Evolutionary conservation across 1,140 invertebrate genomes (phyloP).

Genomic region (Amyelois transitella): DNA sequence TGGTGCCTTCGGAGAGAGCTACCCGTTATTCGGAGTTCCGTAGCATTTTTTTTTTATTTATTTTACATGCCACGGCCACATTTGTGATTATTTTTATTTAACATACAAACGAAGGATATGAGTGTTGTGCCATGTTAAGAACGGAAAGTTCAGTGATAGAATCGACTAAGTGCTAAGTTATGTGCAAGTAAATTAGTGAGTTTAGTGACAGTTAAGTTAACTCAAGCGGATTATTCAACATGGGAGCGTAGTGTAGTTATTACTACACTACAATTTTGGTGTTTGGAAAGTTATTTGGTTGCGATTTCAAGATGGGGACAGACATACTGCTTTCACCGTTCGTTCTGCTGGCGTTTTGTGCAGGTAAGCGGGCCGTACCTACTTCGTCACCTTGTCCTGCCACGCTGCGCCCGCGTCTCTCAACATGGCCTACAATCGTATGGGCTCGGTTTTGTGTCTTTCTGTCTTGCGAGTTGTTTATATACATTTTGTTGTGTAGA

Average conservation of each 20-base stretch:
- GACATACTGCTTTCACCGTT: conserved; percentile 62
- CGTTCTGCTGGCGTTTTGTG: conserved; percentile 61
- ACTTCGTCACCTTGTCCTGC: conserved; percentile 43
- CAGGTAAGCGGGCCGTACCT: conserved; percentile 64
- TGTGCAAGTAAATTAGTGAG: not conserved
- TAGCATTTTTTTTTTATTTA: not conserved
- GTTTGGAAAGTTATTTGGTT: conserved; percentile 54
- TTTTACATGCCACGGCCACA: not conserved
- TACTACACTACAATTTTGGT: conserved; percentile 28
- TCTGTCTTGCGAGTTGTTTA: too few species aligned
- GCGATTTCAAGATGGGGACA: conserved; percentile 42
- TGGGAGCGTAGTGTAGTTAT: conserved; percentile 45
- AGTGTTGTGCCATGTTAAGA: not conserved
- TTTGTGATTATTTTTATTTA: too few species aligned
- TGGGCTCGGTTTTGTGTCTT: too few species aligned
- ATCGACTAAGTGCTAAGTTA: conserved; percentile 14
- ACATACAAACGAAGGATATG: too few species aligned
- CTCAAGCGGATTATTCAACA: conserved; percentile 20
- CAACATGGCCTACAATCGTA: too few species aligned
- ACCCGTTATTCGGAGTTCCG: not conserved
- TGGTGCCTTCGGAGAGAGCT: too few species aligned
- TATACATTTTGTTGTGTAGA: too few species aligned
- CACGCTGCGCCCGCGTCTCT: conserved; percentile 12
- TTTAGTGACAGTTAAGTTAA: conserved; percentile 1
- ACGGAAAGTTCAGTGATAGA: conserved; percentile 21